A percentile compares a stretch with the other conserved stretches of the same genome.
phyloP scores from a whole-genome alignment of 2,888 invertebrate species.

The Acleris laterana region DNA sequence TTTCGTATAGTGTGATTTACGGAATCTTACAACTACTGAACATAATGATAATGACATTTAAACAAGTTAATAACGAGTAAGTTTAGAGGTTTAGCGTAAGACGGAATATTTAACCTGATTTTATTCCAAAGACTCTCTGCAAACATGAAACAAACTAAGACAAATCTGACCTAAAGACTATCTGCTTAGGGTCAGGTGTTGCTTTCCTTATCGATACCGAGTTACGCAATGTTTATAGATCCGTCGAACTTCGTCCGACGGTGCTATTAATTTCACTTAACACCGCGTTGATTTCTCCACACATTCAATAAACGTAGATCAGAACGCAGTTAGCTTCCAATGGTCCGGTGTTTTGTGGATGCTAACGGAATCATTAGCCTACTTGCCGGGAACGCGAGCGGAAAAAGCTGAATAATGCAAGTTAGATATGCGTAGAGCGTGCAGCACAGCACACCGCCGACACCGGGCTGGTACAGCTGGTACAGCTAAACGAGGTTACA shows the following conservation, averaged over 20 bases:
- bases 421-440: slow-evolving; percentile 46
- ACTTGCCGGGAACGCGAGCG: slow-evolving; percentile 71
- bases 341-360: slow-evolving; percentile 75
- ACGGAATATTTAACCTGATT: no score
- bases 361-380: slow-evolving; percentile 82
- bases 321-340: slow-evolving; percentile 70
- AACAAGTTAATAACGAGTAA: no score
- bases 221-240: background rate
- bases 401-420: slow-evolving; percentile 77
- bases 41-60: no score
- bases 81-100: no score
- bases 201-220: background rate
- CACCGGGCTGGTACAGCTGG: no score
- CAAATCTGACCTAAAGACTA: no score
- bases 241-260: background rate
- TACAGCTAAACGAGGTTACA: no score
- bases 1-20: background rate
- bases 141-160: no score
- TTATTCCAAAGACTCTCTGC: no score
- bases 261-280: slow-evolving; percentile 40
- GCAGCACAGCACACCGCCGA: slow-evolving; percentile 40
- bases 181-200: no score
- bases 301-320: slow-evolving; percentile 47
- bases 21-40: no score
- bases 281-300: slow-evolving; percentile 49